Percentiles rank a stretch among this genome's conserved stretches.
Evolutionary conservation across 2,888 invertebrate genomes (phyloP).

Genomic region (Pyralis farinalis): DNA sequence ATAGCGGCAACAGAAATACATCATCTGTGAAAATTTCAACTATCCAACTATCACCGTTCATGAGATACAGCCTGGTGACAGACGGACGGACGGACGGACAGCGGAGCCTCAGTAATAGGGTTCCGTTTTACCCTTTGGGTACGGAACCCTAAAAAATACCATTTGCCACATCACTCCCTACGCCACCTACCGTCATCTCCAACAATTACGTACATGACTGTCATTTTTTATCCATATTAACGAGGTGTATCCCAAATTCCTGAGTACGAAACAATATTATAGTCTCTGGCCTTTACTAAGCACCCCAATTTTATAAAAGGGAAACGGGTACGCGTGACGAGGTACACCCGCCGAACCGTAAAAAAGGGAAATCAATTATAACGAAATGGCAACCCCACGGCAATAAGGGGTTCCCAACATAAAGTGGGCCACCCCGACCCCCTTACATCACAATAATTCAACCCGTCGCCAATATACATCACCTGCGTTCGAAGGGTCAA

Average conservation of each 20-base stretch:
- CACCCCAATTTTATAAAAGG: conserved; percentile 42
- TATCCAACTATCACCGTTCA: no score
- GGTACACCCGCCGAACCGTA: conserved; percentile 62
- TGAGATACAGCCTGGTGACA: no score
- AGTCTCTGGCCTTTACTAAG: conserved; percentile 33
- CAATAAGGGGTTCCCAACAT: conserved; percentile 35
- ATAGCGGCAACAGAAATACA: no score
- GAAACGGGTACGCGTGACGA: conserved; percentile 49
- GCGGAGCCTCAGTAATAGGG: no score
- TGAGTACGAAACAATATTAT: conserved; percentile 19
- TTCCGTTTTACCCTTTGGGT: no score
- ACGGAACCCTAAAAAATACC: no score
- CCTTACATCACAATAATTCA: conserved; percentile 9
- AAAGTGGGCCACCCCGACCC: conserved; percentile 31
- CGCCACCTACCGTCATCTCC: neutral
- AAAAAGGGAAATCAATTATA: conserved; percentile 77
- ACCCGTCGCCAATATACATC: conserved; percentile 23
- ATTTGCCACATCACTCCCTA: no score
- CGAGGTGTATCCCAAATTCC: conserved; percentile 12
- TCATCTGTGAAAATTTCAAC: no score
- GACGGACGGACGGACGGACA: no score
- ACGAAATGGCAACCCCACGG: conserved; percentile 60
- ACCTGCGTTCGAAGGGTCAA: conserved; percentile 29
- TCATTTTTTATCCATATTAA: conserved; percentile 12
- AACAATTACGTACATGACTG: conserved; percentile 1